These are phyloP conservation scores for Heliconius hermathena DNA, from an alignment of 1,140 invertebrate species.

Conservation along the genomic window DNA sequence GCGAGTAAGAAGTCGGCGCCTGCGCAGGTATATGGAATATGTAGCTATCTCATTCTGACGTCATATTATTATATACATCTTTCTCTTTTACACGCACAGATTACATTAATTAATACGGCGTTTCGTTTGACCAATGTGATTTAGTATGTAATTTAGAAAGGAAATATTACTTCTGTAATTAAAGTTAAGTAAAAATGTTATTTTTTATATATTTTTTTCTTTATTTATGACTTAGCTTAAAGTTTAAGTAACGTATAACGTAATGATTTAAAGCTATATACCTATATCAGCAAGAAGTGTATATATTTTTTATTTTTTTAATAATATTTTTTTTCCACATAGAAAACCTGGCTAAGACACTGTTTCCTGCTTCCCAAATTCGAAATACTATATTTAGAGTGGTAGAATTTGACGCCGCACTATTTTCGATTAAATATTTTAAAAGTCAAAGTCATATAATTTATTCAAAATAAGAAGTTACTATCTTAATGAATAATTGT, in stretches of 20 bases:
- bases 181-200: background rate
- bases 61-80: background rate
- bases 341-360: too few species aligned
- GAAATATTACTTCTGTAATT: constrained; percentile 11
- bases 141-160: constrained; percentile 15
- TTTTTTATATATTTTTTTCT: background rate
- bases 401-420: too few species aligned
- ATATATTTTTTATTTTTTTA: too few species aligned
- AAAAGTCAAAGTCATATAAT: too few species aligned
- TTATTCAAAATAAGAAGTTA: too few species aligned
- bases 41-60: background rate
- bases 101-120: constrained; percentile 20
- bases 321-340: too few species aligned
- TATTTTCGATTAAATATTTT: too few species aligned
- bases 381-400: too few species aligned
- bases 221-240: background rate
- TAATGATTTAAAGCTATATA: background rate
- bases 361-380: too few species aligned
- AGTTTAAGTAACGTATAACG: background rate
- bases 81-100: background rate
- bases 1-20: constrained; percentile 14
- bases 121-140: constrained; percentile 12
- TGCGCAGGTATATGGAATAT: constrained; percentile 14
- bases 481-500: too few species aligned
- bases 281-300: too few species aligned